Evolutionary conservation across 2,888 invertebrate species (phyloP).

Genomic region (Arenicola marina): DNA sequence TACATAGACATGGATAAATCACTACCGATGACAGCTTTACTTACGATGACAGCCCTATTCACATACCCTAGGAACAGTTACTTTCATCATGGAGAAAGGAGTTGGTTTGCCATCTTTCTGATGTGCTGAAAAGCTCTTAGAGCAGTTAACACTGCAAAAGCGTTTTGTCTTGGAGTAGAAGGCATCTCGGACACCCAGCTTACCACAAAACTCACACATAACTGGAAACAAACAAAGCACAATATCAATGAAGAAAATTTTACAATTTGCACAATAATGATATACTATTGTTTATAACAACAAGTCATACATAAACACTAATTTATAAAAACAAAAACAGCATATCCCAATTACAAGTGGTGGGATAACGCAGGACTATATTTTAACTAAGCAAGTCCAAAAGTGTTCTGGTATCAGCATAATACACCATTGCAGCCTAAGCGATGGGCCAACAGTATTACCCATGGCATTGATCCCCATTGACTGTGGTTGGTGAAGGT

Average conservation of each 20-base stretch:
- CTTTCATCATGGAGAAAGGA: neutral
- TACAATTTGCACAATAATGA: neutral
- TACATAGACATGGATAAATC: too few species aligned
- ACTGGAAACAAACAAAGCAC: conserved; percentile 65
- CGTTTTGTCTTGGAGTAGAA: conserved; percentile 82
- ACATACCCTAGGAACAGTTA: too few species aligned
- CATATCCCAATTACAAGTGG: too few species aligned
- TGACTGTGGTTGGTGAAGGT: neutral
- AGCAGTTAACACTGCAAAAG: conserved; percentile 82
- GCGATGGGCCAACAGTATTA: too few species aligned
- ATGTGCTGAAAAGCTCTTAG: conserved; percentile 61
- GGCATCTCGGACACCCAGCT: conserved; percentile 82
- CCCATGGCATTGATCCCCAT: too few species aligned
- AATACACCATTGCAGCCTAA: neutral
- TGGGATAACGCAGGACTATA: too few species aligned
- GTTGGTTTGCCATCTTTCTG: conserved; percentile 24
- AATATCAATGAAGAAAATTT: neutral
- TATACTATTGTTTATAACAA: neutral
- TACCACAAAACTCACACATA: conserved; percentile 83
- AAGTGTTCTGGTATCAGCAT: neutral
- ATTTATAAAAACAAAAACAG: neutral
- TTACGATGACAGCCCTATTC: too few species aligned
- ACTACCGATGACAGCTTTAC: too few species aligned
- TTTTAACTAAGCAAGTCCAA: too few species aligned
- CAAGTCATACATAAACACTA: neutral